These are phyloP conservation scores for Martes flavigula DNA, from an alignment of 2,797 vertebrate species.

Conservation along the genomic window DNA sequence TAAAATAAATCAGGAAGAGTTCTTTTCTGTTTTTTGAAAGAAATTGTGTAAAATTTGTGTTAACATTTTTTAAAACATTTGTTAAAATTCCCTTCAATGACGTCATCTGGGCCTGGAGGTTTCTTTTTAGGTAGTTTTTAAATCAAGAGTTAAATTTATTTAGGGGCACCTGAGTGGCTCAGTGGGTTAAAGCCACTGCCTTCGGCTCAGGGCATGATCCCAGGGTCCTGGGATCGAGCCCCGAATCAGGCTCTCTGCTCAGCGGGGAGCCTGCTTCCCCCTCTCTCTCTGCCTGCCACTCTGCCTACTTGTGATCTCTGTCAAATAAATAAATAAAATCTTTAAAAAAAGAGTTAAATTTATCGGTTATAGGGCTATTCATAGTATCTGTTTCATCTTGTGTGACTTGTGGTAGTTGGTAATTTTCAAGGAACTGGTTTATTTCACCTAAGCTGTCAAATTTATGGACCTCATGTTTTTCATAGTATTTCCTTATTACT, in stretches of 20 bases:
- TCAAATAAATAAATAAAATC: no score
- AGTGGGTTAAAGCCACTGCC: no score
- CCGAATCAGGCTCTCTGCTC: no score
- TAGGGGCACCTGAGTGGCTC: no score
- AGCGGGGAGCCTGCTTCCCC: no score
- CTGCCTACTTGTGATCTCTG: no score
- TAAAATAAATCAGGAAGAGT: constrained; percentile 11
- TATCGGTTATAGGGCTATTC: not conserved
- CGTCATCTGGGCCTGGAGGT: not conserved
- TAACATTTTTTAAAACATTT: not conserved
- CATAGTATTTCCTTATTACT: not conserved
- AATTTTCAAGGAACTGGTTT: not conserved
- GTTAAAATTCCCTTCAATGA: not conserved
- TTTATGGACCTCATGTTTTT: not conserved
- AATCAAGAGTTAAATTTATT: not conserved
- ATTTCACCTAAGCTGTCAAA: constrained; percentile 6
- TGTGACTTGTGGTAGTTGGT: not conserved
- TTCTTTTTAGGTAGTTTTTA: not conserved
- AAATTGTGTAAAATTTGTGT: not conserved
- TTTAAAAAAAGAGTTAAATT: not conserved
- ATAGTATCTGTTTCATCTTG: not conserved
- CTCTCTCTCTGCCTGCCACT: no score
- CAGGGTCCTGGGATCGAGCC: no score
- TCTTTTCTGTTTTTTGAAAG: constrained; percentile 1
- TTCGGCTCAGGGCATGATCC: no score